A percentile compares a stretch with the other conserved stretches of the same genome.
Evolutionary conservation across 2,113 vertebrate genomes (phyloP).

Genomic region (Corythornis vintsioides): DNA sequence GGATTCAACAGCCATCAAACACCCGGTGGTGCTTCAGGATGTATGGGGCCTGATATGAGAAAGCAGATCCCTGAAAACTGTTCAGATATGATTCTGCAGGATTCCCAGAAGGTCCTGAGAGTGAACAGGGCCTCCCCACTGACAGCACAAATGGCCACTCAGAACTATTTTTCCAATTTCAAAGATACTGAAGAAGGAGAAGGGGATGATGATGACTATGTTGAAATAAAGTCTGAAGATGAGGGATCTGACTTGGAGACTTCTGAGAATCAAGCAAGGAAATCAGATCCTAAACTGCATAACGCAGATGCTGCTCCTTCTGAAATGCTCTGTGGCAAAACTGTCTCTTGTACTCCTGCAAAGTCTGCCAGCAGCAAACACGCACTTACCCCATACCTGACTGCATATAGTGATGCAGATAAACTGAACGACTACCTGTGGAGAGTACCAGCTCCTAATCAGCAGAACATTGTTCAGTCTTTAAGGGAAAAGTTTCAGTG

Average conservation of each 20-base stretch:
- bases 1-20: conserved; percentile 56
- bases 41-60: neutral
- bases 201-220: conserved; percentile 90
- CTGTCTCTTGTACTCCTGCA: conserved; percentile 68
- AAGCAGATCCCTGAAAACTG: conserved; percentile 69
- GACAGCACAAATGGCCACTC: conserved; percentile 85
- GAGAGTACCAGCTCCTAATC: conserved; percentile 85
- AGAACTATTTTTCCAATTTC: conserved; percentile 95
- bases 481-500: conserved; percentile 97
- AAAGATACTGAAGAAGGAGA: conserved; percentile 89
- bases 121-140: conserved; percentile 82
- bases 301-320: neutral
- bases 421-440: conserved; percentile 91
- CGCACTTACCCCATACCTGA: conserved; percentile 66
- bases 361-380: conserved; percentile 64
- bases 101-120: conserved; percentile 91
- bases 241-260: conserved; percentile 77
- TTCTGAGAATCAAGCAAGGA: conserved; percentile 21
- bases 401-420: conserved; percentile 71
- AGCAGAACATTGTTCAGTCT: conserved; percentile 93
- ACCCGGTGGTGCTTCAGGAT: neutral
- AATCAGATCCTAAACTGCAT: conserved; percentile 24
- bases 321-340: conserved; percentile 34
- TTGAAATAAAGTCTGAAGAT: conserved; percentile 96
- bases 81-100: conserved; percentile 90